These are phyloP conservation scores for Sardinella longiceps DNA, from an alignment of 2,797 vertebrate genomes.

Conservation along the genomic window DNA sequence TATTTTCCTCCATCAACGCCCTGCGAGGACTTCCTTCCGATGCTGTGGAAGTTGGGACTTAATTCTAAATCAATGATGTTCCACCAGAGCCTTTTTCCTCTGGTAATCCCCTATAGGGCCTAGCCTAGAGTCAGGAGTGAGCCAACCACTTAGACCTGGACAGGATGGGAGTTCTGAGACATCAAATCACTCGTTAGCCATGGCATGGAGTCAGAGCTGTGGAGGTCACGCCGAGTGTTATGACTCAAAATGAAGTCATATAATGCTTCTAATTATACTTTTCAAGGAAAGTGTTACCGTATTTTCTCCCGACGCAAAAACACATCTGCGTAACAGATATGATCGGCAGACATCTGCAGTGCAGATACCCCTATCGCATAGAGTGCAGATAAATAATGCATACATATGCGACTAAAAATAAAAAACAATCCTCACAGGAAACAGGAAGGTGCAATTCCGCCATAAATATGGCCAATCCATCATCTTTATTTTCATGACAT, in stretches of 20 bases:
- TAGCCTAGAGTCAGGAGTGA: background rate
- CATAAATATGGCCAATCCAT: background rate
- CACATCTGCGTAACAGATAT: conserved; percentile 66
- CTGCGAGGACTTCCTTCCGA: background rate
- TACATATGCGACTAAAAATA: conserved; percentile 46
- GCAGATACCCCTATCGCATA: conserved; percentile 59
- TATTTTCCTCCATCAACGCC: background rate
- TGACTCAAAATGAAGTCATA: conserved; percentile 67
- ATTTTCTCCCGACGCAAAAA: conserved; percentile 54
- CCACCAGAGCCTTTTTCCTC: background rate
- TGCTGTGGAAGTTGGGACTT: background rate
- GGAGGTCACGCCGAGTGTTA: conserved; percentile 45
- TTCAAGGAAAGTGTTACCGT: conserved; percentile 59
- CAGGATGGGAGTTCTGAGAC: background rate
- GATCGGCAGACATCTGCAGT: conserved; percentile 63
- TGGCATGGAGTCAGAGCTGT: background rate
- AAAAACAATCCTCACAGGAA: conserved; percentile 49
- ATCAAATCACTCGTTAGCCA: conserved; percentile 3
- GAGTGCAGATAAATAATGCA: conserved; percentile 47
- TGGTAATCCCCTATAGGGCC: background rate
- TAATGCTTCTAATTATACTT: conserved; percentile 64
- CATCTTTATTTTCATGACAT: background rate
- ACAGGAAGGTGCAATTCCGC: conserved; percentile 38
- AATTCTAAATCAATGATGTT: conserved; percentile 19
- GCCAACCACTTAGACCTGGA: conserved; percentile 30